A percentile compares a stretch with the other conserved stretches of the same genome.
These are phyloP conservation scores for Diplodus sargus DNA, from an alignment of 2,797 vertebrate species.

Conservation along the genomic window DNA sequence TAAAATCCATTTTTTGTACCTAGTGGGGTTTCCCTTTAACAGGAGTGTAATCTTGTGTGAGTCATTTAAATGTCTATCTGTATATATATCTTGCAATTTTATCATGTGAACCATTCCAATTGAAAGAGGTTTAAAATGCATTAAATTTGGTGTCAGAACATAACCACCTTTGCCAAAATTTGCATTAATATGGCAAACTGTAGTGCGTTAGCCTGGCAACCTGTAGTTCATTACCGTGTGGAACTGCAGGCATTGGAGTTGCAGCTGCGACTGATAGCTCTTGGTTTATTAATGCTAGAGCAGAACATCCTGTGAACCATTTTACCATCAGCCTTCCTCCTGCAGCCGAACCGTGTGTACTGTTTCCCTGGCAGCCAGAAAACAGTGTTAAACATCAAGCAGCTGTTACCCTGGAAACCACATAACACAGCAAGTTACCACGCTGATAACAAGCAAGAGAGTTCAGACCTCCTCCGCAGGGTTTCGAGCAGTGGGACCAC, in stretches of 20 bases:
- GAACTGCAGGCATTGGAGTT: slow-evolving; percentile 90
- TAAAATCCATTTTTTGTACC: not conserved
- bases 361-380: slow-evolving; percentile 89
- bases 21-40: too few species aligned
- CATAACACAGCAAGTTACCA: not conserved
- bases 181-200: not conserved
- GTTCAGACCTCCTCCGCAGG: slow-evolving; percentile 92
- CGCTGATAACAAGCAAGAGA: too few species aligned
- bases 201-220: not conserved
- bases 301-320: slow-evolving; percentile 95
- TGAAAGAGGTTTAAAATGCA: not conserved
- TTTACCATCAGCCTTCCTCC: slow-evolving; percentile 92
- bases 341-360: slow-evolving; percentile 96
- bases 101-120: not conserved
- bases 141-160: not conserved
- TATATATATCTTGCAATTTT: not conserved
- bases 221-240: slow-evolving; percentile 48
- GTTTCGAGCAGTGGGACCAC: slow-evolving; percentile 96
- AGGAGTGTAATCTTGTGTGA: too few species aligned
- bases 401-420: not conserved
- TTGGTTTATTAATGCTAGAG: slow-evolving; percentile 89
- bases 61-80: too few species aligned
- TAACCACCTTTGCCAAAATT: not conserved
- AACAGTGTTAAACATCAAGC: not conserved
- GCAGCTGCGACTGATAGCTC: slow-evolving; percentile 93